These are phyloP conservation scores for Heterotilapia buettikoferi DNA, from an alignment of 2,113 vertebrate species.

Conservation along the genomic window DNA sequence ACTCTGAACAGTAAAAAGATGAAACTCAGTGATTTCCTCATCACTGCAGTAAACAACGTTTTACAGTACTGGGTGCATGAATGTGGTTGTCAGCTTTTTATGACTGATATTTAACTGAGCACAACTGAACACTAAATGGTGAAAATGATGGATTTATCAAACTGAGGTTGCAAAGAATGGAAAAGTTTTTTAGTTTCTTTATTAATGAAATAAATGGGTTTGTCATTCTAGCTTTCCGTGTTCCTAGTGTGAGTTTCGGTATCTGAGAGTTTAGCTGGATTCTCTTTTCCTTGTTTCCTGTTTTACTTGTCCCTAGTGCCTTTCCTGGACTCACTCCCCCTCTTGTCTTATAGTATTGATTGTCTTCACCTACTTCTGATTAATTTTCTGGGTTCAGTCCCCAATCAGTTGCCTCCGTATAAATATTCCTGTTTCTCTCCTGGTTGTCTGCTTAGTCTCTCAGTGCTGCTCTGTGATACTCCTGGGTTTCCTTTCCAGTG, in stretches of 20 bases:
- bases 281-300: neutral
- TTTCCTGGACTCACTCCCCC: neutral
- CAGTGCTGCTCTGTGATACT: neutral
- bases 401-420: neutral
- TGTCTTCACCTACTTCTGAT: neutral
- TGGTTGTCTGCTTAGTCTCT: neutral
- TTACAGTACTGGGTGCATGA: neutral
- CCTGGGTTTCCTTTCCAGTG: neutral
- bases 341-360: neutral
- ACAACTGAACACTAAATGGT: neutral
- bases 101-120: neutral
- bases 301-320: neutral
- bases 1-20: neutral
- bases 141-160: neutral
- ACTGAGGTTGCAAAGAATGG: neutral
- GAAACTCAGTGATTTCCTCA: neutral
- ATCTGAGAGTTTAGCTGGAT: neutral
- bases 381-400: neutral
- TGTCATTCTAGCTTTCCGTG: neutral
- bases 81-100: neutral
- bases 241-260: neutral
- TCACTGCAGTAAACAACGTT: neutral
- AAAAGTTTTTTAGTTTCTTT: neutral
- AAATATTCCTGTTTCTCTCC: neutral
- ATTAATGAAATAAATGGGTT: neutral